Base-by-base conservation (phyloP, 2,797 vertebrate genomes). In the Myotis pilosus region DNA sequence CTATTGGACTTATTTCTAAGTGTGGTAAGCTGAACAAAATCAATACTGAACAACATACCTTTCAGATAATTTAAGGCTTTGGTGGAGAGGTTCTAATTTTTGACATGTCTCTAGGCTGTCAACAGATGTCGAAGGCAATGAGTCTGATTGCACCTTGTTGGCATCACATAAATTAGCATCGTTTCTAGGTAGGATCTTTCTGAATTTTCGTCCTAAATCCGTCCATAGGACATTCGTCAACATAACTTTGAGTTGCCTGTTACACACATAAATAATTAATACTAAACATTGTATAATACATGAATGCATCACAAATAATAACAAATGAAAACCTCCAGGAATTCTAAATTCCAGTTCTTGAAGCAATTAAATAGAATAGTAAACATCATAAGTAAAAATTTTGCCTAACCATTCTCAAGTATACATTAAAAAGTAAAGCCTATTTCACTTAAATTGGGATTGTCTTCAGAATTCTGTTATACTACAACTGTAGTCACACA, bases 171-270 rank as follows among this genome's bases (percentile, higher is more conserved):
- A 97, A 97, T 98, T 98, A 98, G 97, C 97, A 98, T 97, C 98
- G 96, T 96, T 97, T 98, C 97, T 98, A 98, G 98, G 76, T 11
- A 97, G 96, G 87, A 85, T 98, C 96, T 98, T 97, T 97, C 97
- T 82, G 96, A 98, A 98, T 97, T 98, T 98, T 97, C 98, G 98
- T 98, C 98, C 98, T 98, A 97, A 97, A 97, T 98, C 98, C 94
- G 98, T 98, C 97, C 96, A 98, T 97, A 98, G 97, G 95, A 98
- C 75, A 97, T 98, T 98, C 97, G 98, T 98, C 98, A 98, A 98
- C 96, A 98, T 97, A 98, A 98, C 97, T 98, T 96, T 98, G 97
- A 98, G 98, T 98, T 98, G 98, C 98, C 98, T 98, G 98, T 97
- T 98, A 97, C 57, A 98, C 60, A 98, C 95, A 98, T 94, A 98